phyloP scores from a whole-genome alignment of 2,888 invertebrate genomes.

The Spatulosminthurus flaviceps region DNA sequence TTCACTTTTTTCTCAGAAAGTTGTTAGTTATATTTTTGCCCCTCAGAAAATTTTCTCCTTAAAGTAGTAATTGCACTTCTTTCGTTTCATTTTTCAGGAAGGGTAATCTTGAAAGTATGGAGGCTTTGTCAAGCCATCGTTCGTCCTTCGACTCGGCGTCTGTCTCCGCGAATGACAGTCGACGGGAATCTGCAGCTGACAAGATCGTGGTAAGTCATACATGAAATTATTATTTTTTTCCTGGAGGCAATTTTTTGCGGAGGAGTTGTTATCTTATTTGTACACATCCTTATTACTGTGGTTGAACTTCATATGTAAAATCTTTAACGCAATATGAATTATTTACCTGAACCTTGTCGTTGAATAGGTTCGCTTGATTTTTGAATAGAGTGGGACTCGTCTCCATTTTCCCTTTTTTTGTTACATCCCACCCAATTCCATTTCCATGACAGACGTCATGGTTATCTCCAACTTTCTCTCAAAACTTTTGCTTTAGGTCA shows the following conservation, averaged over 20 bases:
- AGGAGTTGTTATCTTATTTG: too few species aligned
- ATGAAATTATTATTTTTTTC: not conserved
- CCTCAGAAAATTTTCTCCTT: not conserved
- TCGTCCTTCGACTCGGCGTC: constrained; percentile 46
- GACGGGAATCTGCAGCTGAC: constrained; percentile 46
- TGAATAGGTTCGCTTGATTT: not conserved
- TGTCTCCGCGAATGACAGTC: constrained; percentile 39
- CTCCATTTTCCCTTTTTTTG: not conserved
- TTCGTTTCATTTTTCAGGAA: not conserved
- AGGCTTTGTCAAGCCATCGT: constrained; percentile 44
- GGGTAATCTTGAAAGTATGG: constrained; percentile 32
- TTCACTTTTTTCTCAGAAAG: not conserved
- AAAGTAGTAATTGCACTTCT: too few species aligned
- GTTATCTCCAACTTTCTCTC: not conserved
- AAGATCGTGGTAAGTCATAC: constrained; percentile 38
- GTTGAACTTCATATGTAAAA: too few species aligned
- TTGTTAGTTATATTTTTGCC: too few species aligned
- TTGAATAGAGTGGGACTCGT: not conserved
- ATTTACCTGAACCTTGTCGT: not conserved
- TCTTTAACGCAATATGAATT: too few species aligned
- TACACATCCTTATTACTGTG: too few species aligned
- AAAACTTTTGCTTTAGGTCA: not conserved
- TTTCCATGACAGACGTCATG: not conserved
- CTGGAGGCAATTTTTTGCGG: too few species aligned
- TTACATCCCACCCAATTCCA: not conserved